Evolutionary conservation across 2,888 invertebrate genomes (phyloP), one percentile per base, ranked within the genome.

Genomic region (Mimumesa dahlbomi): DNA sequence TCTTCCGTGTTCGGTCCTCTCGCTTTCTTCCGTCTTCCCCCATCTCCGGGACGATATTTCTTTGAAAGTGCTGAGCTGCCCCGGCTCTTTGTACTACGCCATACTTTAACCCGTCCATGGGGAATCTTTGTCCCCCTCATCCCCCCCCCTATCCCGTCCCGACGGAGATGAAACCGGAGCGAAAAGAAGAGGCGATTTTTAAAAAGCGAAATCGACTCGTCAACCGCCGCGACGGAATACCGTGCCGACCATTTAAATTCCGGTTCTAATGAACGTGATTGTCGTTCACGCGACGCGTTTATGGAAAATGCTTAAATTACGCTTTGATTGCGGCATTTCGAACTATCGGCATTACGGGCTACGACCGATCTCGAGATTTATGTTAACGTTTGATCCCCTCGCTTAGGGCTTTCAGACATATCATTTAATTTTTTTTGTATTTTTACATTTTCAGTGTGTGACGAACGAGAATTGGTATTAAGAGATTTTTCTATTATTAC

Each of bases 51-150:
- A 68, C 72, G 75, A 83, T 83, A 77, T 83, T 83, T 82, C 73
- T 75, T 74, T 73, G 65, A 83, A 82, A 81, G 67, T 74, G 70
- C 81, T 63, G 77, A 81, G 64, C 80, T 58, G 69, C 70, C 62
- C 69, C 31, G 48, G 40, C 62, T 68, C 76, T 79, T 79, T 76
- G 79, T 74, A 58, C 66, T 40, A 65, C 68, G 71, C 72, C 70
- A 56, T 77, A 72, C 74, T 74, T 75, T 74, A 76, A 79, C 70
- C 66, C 76, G 69, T 73, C 69, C 57, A 36, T 54, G 61, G 58
- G 58, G 62, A 75, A 79, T 75, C 73, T 76, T 78, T 73, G 74
- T 80, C 67, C 71, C 46, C 31, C 29, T 7, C 5, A 5, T 18
- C n/a, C 42, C 7, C 36, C 19, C 6, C 1, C 14, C 7, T 13